Percentiles rank a stretch among this genome's conserved stretches.
Evolutionary conservation across 2,113 vertebrate genomes (phyloP).

Genomic region (Halichoerus grypus): DNA sequence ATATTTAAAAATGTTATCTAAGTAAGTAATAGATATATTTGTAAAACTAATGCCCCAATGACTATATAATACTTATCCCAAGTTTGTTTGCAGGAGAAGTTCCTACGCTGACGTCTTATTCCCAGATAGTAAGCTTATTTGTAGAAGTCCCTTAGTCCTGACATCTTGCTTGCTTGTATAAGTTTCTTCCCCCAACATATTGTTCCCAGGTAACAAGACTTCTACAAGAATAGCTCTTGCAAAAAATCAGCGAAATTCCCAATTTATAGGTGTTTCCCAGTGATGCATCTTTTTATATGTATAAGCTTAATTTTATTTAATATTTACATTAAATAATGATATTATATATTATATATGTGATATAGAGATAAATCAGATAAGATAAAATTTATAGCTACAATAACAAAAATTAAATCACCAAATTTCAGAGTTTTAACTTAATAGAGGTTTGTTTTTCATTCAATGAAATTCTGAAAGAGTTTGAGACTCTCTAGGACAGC

Average conservation of each 20-base stretch:
- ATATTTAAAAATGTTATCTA: neutral
- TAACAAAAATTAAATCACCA: neutral
- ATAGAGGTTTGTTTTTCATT: neutral
- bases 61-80: neutral
- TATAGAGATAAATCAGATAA: neutral
- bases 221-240: neutral
- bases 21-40: neutral
- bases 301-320: conserved; percentile 4
- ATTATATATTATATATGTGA: neutral
- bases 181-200: neutral
- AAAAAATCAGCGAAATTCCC: neutral
- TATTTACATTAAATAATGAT: neutral
- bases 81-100: neutral
- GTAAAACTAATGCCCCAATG: neutral
- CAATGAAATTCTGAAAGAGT: neutral
- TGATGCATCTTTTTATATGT: neutral
- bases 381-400: neutral
- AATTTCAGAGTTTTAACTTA: neutral
- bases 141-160: neutral
- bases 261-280: neutral
- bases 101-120: neutral
- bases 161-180: neutral
- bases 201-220: neutral
- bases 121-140: neutral
- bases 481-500: neutral